Evolutionary conservation across 2,797 vertebrate species (phyloP), one percentile per base, ranked within the genome.

Genomic region (Tragopan temminckii): DNA sequence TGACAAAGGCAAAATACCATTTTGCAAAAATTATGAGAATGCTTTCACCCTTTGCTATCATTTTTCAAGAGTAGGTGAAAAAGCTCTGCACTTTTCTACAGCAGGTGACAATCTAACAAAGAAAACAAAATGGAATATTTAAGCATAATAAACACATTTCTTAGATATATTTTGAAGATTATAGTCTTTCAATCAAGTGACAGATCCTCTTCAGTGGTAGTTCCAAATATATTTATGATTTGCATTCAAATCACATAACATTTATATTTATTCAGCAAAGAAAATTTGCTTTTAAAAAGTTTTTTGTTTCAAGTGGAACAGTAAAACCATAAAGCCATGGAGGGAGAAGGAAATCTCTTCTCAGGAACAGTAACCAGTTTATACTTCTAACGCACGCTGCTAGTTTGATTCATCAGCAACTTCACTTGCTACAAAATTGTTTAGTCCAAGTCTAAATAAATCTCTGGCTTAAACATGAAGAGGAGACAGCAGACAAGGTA

Each of bases 221-320:
- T 42, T 81, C 33, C 46, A 84, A 76, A 76, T 8, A 66, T 11
- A 68, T 42, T 69, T 27, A 58, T 1, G 1, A 53, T 63, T 68
- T 77, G 27, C 27, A 67, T 63, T 87, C 7, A 7, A 78, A 68
- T 63, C 0, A 0, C 25, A 77, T 8, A 2, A 80, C 27, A 3
- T 15, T 29, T 24, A 59, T 66, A 59, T 20, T 5, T 55, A 59
- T 24, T 23, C 12, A 82, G 38, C 38, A 80, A 84, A 48, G 16
- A 59, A 86, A 50, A 3, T n/a, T n/a, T 24, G 20, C 12, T 68
- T 77, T 72, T 35, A 82, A 71, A 68, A 53, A 27, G 5, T 10
- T 3, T 57, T 67, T 14, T 63, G 33, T 33, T 89, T 19, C 18
- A 69, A 82, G 8, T 50, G 46, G 77, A 93, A 83, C 18, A 75